phyloP scores from a whole-genome alignment of 2,888 invertebrate species.

The Scaptomyza reducta region DNA sequence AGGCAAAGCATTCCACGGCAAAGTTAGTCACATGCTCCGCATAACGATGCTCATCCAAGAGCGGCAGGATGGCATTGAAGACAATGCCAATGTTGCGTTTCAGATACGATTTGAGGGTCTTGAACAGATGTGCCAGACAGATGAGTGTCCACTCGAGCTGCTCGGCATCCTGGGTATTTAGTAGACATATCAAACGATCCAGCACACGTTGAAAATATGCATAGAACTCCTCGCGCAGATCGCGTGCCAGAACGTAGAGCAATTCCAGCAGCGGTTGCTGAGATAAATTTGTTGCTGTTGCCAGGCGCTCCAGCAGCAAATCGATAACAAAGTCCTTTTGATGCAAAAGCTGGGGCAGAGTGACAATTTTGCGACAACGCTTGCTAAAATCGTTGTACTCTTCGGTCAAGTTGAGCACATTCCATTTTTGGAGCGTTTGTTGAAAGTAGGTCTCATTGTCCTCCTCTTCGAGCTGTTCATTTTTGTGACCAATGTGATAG shows the following conservation, averaged over 20 bases:
- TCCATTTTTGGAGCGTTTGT: conserved; percentile 94
- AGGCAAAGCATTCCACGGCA: conserved; percentile 98
- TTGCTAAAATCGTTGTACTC: conserved; percentile 91
- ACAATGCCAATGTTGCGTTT: conserved; percentile 91
- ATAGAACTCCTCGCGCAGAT: conserved; percentile 95
- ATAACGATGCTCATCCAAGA: conserved; percentile 89
- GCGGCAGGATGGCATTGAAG: conserved; percentile 89
- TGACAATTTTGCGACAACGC: conserved; percentile 90
- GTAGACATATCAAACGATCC: conserved; percentile 88
- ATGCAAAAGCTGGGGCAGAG: conserved; percentile 93
- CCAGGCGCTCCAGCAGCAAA: conserved; percentile 89
- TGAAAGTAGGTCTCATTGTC: conserved; percentile 92
- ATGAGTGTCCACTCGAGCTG: conserved; percentile 94
- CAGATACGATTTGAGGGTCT: conserved; percentile 93
- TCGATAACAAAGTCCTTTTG: conserved; percentile 91
- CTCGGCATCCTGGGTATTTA: conserved; percentile 92
- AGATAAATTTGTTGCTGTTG: conserved; percentile 89
- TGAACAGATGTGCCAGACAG: conserved; percentile 95
- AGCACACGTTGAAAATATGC: conserved; percentile 92
- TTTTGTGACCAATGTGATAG: conserved; percentile 91
- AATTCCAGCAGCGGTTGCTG: conserved; percentile 93
- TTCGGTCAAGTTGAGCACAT: conserved; percentile 93
- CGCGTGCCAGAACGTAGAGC: conserved; percentile 93
- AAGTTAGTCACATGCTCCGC: conserved; percentile 95
- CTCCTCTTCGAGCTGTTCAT: conserved; percentile 87